Conservation (phyloP, 1,140 invertebrate genomes). For the Arion vulgaris region DNA sequence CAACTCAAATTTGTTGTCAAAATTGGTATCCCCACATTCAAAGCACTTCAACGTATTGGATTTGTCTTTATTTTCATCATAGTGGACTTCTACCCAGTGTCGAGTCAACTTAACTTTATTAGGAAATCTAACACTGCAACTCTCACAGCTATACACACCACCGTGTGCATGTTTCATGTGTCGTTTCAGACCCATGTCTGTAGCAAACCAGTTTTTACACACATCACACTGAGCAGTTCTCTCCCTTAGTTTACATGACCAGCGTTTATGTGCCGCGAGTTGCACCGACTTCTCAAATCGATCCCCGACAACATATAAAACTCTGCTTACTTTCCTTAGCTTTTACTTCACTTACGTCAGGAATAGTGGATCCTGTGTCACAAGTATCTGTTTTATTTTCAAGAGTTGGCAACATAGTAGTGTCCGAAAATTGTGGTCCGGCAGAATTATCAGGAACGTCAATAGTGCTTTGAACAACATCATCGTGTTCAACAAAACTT, state of each 20-base stretch:
- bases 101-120: slow-evolving; percentile 31
- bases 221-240: slow-evolving; percentile 32
- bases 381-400: neutral
- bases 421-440: neutral
- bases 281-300: slow-evolving; percentile 31
- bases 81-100: slow-evolving; percentile 32
- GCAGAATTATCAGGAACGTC: neutral
- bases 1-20: slow-evolving; percentile 31
- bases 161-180: slow-evolving; percentile 37
- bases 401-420: neutral
- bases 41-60: slow-evolving; percentile 17
- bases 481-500: slow-evolving; percentile 13
- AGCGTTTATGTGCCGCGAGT: slow-evolving; percentile 30
- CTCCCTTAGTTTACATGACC: slow-evolving; percentile 27
- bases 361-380: neutral
- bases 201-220: slow-evolving; percentile 28
- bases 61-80: slow-evolving; percentile 5
- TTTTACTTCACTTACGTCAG: neutral
- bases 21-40: slow-evolving; percentile 10
- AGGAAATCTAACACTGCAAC: slow-evolving; percentile 17
- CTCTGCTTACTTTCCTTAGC: neutral
- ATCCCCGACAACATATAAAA: slow-evolving; percentile 15
- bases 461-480: neutral
- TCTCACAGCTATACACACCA: slow-evolving; percentile 20
- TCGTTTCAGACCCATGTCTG: slow-evolving; percentile 22